These are phyloP conservation scores for Xylota segnis DNA, from an alignment of 2,888 invertebrate species.

Conservation along the genomic window DNA sequence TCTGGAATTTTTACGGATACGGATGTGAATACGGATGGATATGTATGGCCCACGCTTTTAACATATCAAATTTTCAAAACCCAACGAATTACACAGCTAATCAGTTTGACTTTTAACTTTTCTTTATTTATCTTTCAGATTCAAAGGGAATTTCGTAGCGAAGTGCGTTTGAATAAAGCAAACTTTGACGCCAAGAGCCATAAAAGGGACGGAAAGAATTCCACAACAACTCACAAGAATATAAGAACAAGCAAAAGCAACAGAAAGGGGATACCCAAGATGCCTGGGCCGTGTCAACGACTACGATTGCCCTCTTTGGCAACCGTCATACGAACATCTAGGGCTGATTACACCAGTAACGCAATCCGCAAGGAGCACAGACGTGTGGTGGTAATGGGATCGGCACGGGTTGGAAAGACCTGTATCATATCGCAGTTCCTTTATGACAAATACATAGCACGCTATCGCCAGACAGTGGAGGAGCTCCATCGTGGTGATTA, in stretches of 20 bases:
- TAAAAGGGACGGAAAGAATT: background rate
- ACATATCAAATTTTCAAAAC: slow-evolving; percentile 17
- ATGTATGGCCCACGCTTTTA: background rate
- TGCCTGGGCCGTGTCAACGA: slow-evolving; percentile 80
- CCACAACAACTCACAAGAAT: background rate
- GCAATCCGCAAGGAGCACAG: slow-evolving; percentile 81
- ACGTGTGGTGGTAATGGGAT: slow-evolving; percentile 84
- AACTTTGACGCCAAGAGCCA: background rate
- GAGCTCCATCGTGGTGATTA: slow-evolving; percentile 86
- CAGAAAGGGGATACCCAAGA: slow-evolving; percentile 34
- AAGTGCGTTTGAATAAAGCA: slow-evolving; percentile 24
- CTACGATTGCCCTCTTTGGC: slow-evolving; percentile 80
- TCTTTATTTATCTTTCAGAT: slow-evolving; percentile 48
- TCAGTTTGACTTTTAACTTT: slow-evolving; percentile 42
- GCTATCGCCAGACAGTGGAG: slow-evolving; percentile 88
- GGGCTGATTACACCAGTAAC: slow-evolving; percentile 72
- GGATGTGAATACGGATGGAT: slow-evolving; percentile 5
- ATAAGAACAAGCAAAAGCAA: background rate
- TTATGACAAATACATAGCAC: slow-evolving; percentile 86
- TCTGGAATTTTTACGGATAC: background rate
- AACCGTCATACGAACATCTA: slow-evolving; percentile 76
- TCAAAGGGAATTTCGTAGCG: slow-evolving; percentile 11
- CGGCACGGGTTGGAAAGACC: slow-evolving; percentile 87
- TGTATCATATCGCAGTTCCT: slow-evolving; percentile 87
- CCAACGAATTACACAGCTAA: slow-evolving; percentile 30